A percentile compares a stretch with the other conserved stretches of the same genome.
phyloP scores from a whole-genome alignment of 2,113 vertebrate species.

The Apodemus speciosus region DNA sequence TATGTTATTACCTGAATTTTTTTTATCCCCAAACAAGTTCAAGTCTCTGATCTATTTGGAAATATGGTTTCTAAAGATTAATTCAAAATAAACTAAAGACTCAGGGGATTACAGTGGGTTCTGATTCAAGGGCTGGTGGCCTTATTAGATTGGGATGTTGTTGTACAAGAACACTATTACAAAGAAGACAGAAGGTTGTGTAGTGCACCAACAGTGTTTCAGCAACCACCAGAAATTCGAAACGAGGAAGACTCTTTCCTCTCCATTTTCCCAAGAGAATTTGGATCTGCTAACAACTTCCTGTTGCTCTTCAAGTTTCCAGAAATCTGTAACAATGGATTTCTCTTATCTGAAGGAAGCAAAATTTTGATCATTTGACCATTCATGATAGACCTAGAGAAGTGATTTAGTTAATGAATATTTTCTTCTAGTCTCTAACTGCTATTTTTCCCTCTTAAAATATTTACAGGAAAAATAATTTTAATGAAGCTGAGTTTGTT shows the following conservation, averaged over 20 bases:
- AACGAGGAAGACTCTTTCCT: neutral
- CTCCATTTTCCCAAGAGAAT: neutral
- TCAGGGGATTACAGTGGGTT: neutral
- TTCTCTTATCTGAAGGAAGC: neutral
- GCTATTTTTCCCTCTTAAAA: neutral
- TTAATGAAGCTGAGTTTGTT: neutral
- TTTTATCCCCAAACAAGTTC: neutral
- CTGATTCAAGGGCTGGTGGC: neutral
- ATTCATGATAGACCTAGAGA: neutral
- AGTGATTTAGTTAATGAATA: neutral
- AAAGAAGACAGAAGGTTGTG: neutral
- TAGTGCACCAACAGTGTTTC: neutral
- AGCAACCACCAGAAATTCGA: neutral
- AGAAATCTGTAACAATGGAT: neutral
- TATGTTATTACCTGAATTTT: neutral
- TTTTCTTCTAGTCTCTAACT: neutral
- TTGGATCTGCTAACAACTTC: neutral
- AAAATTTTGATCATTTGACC: neutral
- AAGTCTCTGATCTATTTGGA: neutral
- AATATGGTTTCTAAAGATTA: neutral
- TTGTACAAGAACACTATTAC: neutral
- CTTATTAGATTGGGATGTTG: neutral
- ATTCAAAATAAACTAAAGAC: constrained; percentile 2
- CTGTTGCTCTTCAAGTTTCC: neutral
- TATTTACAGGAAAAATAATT: neutral